Conservation (phyloP, 2,888 invertebrate species). For the Nymphalis polychloros region DNA sequence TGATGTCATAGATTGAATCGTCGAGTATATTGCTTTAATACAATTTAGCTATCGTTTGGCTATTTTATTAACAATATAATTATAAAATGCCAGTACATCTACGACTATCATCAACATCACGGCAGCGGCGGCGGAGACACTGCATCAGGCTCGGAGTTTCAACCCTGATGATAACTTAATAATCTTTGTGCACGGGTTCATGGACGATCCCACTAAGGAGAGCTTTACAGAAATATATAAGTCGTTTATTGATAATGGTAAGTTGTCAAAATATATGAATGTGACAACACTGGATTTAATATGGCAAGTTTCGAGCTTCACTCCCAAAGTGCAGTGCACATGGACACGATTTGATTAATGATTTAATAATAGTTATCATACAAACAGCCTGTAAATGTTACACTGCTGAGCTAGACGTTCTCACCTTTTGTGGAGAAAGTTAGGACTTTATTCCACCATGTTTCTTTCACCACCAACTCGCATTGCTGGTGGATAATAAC, state of each 20-base stretch:
- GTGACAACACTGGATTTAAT: no score
- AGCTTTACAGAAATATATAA: conserved; percentile 54
- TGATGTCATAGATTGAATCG: no score
- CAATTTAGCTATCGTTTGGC: not conserved
- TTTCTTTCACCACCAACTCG: no score
- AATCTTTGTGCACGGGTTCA: conserved; percentile 70
- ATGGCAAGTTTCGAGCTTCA: no score
- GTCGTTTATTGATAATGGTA: conserved; percentile 45
- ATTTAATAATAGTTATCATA: no score
- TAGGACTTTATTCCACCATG: no score
- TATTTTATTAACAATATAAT: not conserved
- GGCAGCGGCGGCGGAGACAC: conserved; percentile 47
- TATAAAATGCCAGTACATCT: conserved; percentile 38
- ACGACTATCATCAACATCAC: conserved; percentile 53
- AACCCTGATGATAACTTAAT: conserved; percentile 48
- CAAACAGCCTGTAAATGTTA: no score
- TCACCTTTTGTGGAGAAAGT: no score
- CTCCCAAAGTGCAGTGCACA: no score
- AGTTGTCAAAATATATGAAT: conserved; percentile 5
- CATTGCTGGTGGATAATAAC: no score
- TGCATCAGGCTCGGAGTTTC: conserved; percentile 46
- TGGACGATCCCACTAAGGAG: conserved; percentile 57
- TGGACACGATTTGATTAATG: no score
- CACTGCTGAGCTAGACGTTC: no score
- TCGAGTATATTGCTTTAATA: not conserved